phyloP scores from a whole-genome alignment of 2,113 vertebrate genomes.

The Microtus richardsoni region DNA sequence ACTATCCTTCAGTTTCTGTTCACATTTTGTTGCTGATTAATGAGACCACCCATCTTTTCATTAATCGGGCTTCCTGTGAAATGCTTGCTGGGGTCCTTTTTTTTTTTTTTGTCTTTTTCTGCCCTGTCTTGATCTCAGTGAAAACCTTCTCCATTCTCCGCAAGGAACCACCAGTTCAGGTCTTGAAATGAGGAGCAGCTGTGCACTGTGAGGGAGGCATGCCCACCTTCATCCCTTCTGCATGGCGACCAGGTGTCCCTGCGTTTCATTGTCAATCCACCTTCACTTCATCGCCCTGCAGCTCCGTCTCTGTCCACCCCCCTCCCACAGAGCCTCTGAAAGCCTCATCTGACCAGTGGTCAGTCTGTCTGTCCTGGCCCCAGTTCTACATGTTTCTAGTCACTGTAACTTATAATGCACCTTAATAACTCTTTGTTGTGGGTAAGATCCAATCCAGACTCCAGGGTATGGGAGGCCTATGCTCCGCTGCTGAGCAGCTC shows the following conservation, averaged over 20 bases:
- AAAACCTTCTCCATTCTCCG: neutral
- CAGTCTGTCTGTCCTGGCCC: neutral
- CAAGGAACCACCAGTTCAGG: neutral
- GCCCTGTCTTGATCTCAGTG: neutral
- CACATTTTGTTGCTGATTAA: no score
- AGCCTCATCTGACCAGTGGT: no score
- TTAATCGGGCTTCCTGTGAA: neutral
- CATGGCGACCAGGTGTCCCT: accelerated
- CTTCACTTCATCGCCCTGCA: neutral
- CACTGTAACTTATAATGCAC: neutral
- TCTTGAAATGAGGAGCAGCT: neutral
- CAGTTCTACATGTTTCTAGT: accelerated
- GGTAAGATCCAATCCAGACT: neutral
- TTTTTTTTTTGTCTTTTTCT: neutral
- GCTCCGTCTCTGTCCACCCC: neutral
- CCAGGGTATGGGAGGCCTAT: neutral
- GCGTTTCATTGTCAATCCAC: accelerated
- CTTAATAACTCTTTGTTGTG: neutral
- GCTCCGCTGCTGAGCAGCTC: neutral
- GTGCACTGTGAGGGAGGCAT: neutral
- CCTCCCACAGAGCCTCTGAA: neutral
- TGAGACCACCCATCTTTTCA: neutral
- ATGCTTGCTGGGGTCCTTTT: neutral
- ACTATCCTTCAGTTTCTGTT: no score
- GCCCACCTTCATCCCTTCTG: neutral